Evolutionary conservation across 2,888 invertebrate species (phyloP), one percentile per base, ranked within the genome.

Genomic region (Phragmatobia fuliginosa): DNA sequence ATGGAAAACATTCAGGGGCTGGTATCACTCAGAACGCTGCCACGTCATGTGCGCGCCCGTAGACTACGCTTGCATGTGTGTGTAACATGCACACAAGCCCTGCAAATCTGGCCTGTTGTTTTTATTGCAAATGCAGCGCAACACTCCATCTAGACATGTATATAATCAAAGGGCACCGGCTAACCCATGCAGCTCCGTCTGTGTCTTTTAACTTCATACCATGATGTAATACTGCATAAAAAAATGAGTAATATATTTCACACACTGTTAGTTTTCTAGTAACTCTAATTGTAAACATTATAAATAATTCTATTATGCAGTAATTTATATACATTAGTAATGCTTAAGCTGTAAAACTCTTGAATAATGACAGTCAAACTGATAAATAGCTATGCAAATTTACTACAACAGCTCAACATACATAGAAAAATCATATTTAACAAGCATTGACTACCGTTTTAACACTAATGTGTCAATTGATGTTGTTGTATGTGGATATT

Each of bases 401-500:
- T 25, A 64, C 49, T 16, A 52, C 28, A 56, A 36, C 25, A 52
- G 3, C 28, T 10, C 38, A 62, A 28, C 28, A 45, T 28, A 41
- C 25, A 64, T 61, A 62, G 64, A 71, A 62, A 60, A 63, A 38
- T 59, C 32, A 61, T 10, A 52, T 25, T 72, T 28, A 64, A 45
- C 68, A 74, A 63, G 69, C 80, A 80, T 76, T 82, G 66, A 70
- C 59, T 32, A 36, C 56, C 11, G 36, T 68, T 70, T 80, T 80
- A 82, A 68, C 81, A 68, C 70, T 68, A 74, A 69, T 63, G 74
- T 72, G 80, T 66, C 73, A 82, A 82, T 73, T 75, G 65, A 16
- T 56, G 60, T 62, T 64, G 25, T 62, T 76, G 67, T 74, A 75
- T 68, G 69, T 41, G 21, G 8, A 49, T 70, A 70, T 80, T 74